A percentile compares a stretch with the other conserved stretches of the same genome.
phyloP scores from a whole-genome alignment of 1,140 invertebrate genomes.

The Drosophila hydei region DNA sequence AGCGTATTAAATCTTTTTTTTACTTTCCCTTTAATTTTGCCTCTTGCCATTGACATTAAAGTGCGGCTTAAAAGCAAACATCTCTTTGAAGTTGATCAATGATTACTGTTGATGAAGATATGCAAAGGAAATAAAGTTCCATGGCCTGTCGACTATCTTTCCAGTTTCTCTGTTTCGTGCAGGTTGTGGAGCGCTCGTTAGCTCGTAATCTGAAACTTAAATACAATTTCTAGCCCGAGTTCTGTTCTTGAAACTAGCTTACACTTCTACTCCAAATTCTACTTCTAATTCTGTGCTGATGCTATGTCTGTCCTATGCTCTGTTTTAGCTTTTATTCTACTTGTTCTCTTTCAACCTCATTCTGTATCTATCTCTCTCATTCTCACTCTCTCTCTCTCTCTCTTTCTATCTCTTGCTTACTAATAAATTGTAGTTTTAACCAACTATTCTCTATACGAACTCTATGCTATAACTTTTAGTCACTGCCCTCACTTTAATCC shows the following conservation, averaged over 20 bases:
- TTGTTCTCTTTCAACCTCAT: conserved; percentile 22
- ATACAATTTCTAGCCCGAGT: conserved; percentile 29
- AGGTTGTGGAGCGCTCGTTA: neutral
- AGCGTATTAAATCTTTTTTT: neutral
- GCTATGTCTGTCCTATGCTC: conserved; percentile 26
- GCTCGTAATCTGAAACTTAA: conserved; percentile 31
- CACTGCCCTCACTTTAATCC: conserved; percentile 34
- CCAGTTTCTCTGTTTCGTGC: conserved; percentile 15
- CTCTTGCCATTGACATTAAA: conserved; percentile 22
- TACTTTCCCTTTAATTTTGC: neutral
- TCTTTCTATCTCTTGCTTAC: neutral
- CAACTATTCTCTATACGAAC: conserved; percentile 45
- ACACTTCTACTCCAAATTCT: conserved; percentile 14
- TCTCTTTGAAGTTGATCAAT: neutral
- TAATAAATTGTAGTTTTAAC: conserved; percentile 49
- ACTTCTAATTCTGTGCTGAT: conserved; percentile 10
- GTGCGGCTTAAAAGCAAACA: neutral
- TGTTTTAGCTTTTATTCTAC: conserved; percentile 21
- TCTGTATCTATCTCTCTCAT: conserved; percentile 1
- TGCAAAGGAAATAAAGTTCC: neutral
- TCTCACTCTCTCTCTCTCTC: no score
- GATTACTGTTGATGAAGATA: conserved; percentile 1
- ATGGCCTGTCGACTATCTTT: conserved; percentile 5
- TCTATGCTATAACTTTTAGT: conserved; percentile 26
- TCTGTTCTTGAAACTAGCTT: conserved; percentile 45